Percentiles rank a stretch among this genome's conserved stretches.
phyloP scores from a whole-genome alignment of 1,140 invertebrate species.

The Aphelenchoides besseyi region DNA sequence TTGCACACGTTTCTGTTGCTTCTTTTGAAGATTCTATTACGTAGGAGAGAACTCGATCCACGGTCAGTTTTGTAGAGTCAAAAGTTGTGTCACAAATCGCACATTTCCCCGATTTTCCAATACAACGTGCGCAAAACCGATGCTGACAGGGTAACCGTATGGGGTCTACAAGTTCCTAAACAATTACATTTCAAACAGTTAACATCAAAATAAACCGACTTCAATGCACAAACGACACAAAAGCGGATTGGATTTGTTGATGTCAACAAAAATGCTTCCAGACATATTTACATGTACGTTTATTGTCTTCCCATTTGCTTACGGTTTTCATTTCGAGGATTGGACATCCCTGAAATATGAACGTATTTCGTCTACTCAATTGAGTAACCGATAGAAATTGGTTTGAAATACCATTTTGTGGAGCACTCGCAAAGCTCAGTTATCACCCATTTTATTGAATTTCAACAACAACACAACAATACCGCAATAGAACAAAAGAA shows the following conservation, averaged over 20 bases:
- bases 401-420: too few species aligned
- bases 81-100: conserved; percentile 22
- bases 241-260: conserved; percentile 1
- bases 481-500: too few species aligned
- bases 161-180: conserved; percentile 35
- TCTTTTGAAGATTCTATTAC: conserved; percentile 55
- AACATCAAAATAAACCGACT: background rate
- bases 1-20: conserved; percentile 55
- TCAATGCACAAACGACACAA: background rate
- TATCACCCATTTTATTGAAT: too few species aligned
- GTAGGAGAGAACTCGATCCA: conserved; percentile 47
- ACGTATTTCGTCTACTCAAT: too few species aligned
- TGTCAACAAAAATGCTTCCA: background rate
- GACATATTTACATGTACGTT: background rate
- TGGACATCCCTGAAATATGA: too few species aligned
- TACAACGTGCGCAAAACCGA: conserved; percentile 36
- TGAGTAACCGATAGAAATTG: too few species aligned
- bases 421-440: too few species aligned
- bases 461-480: too few species aligned
- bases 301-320: background rate
- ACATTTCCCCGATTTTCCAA: conserved; percentile 21
- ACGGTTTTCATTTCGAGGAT: background rate
- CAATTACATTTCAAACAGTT: background rate
- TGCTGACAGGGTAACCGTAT: conserved; percentile 45
- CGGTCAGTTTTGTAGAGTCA: conserved; percentile 24